A percentile compares a stretch with the other conserved stretches of the same genome.
These are phyloP conservation scores for Episyrphus balteatus DNA, from an alignment of 1,140 invertebrate genomes.

Conservation along the genomic window DNA sequence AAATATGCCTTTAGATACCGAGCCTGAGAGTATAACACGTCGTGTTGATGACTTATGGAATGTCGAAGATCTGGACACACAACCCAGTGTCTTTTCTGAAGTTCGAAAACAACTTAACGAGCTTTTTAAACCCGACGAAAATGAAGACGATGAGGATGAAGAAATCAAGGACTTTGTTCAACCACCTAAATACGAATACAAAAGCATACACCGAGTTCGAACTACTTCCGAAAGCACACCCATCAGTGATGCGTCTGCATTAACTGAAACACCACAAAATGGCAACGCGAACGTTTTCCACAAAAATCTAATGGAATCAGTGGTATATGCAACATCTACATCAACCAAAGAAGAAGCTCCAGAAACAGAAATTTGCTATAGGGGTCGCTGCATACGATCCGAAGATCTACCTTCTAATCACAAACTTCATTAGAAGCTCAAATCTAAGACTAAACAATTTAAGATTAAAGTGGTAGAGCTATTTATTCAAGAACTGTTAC, in stretches of 20 bases:
- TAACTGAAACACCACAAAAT: slow-evolving; percentile 8
- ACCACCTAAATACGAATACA: slow-evolving; percentile 36
- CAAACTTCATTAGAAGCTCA: slow-evolving; percentile 21
- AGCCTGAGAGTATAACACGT: not conserved
- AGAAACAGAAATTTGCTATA: slow-evolving; percentile 77
- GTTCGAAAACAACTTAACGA: slow-evolving; percentile 30
- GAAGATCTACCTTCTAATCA: slow-evolving; percentile 33
- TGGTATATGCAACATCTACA: slow-evolving; percentile 53
- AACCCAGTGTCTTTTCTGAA: slow-evolving; percentile 33
- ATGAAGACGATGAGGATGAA: slow-evolving; percentile 20
- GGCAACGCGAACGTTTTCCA: slow-evolving; percentile 23
- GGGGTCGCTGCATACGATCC: slow-evolving; percentile 70
- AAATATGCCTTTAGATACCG: not conserved
- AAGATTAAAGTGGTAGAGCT: too few species aligned
- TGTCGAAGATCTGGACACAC: slow-evolving; percentile 26
- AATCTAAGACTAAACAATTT: too few species aligned
- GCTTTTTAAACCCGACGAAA: slow-evolving; percentile 31
- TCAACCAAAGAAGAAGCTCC: slow-evolving; percentile 57
- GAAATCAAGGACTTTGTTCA: slow-evolving; percentile 18
- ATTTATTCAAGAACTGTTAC: too few species aligned
- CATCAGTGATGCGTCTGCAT: slow-evolving; percentile 14
- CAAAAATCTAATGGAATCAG: slow-evolving; percentile 37
- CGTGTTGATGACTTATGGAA: not conserved
- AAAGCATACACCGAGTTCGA: slow-evolving; percentile 23
- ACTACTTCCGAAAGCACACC: slow-evolving; percentile 11